Conservation (phyloP, 2,113 vertebrate genomes). For the Apteryx mantelli region DNA sequence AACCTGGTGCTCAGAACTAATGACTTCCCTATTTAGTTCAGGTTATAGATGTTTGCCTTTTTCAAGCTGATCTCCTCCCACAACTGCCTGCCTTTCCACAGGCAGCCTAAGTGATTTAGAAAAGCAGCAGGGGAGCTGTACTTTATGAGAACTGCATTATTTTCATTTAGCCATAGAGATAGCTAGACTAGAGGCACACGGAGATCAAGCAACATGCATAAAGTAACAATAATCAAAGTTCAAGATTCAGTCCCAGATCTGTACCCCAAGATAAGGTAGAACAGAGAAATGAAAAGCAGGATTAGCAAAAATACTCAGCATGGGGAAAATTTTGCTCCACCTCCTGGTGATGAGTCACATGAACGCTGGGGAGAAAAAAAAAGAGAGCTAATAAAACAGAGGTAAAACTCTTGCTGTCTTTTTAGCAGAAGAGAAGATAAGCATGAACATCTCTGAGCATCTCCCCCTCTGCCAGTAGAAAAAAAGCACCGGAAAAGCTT, state of each 20-base stretch:
- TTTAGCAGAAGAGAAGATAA: background rate
- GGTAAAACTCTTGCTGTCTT: background rate
- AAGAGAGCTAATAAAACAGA: background rate
- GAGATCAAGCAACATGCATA: background rate
- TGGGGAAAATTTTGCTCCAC: fast-evolving
- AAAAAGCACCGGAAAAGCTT: background rate
- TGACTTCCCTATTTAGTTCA: background rate
- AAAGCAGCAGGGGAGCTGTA: background rate
- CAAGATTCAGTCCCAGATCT: background rate
- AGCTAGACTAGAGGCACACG: background rate
- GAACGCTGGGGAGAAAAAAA: background rate
- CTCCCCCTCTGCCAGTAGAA: background rate
- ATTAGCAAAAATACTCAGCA: background rate
- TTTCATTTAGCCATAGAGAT: background rate
- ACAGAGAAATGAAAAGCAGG: background rate
- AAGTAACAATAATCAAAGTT: background rate
- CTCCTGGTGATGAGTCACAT: background rate
- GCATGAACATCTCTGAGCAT: background rate
- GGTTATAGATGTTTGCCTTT: background rate
- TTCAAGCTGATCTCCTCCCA: background rate
- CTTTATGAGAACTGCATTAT: background rate
- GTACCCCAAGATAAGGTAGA: background rate
- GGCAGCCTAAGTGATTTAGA: background rate
- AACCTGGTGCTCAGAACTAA: background rate
- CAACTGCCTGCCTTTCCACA: background rate